Evolutionary conservation across 2,888 invertebrate genomes (phyloP).

Genomic region (Schizaphis graminum): DNA sequence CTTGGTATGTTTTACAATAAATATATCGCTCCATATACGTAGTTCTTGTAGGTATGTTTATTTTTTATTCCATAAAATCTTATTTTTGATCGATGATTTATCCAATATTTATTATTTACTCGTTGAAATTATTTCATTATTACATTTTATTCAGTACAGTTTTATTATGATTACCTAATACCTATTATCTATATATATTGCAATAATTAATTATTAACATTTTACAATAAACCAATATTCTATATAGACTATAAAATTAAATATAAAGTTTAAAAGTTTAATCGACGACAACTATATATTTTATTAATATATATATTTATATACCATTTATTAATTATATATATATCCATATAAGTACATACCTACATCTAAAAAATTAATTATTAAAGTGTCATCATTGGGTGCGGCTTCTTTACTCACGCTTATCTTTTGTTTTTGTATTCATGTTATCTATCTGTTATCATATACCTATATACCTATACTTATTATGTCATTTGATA

Average conservation of each 20-base stretch:
- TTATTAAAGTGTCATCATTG: no score
- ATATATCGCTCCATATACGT: constrained; percentile 5
- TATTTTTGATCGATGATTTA: neutral
- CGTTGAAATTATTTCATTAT: neutral
- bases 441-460: no score
- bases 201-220: neutral
- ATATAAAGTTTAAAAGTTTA: neutral
- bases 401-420: no score
- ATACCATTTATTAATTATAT: neutral
- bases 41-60: neutral
- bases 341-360: neutral
- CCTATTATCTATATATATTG: neutral
- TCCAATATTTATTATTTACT: neutral
- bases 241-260: neutral
- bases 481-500: no score
- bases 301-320: neutral
- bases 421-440: no score
- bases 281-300: neutral
- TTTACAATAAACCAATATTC: neutral
- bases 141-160: neutral
- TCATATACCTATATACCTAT: no score
- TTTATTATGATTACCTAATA: neutral
- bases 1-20: neutral
- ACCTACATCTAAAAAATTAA: neutral
- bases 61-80: neutral